Base-by-base conservation (phyloP, 2,888 invertebrate species). In the Apamea epomidion region DNA sequence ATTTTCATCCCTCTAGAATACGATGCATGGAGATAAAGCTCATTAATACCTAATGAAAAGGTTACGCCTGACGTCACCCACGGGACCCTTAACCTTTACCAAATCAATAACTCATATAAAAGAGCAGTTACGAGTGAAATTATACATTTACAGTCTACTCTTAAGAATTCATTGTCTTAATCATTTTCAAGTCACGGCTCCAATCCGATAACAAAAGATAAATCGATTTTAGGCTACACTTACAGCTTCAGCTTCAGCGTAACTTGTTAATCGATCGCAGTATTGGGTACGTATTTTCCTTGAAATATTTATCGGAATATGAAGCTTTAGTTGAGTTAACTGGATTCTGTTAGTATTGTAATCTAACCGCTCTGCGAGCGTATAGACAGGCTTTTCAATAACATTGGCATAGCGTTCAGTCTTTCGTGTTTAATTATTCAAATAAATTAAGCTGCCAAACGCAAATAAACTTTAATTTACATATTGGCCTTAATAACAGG, bases 1-100 rank as follows among this genome's bases (percentile, higher is more conserved):
- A 70, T 77, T 67, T 51, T 68, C 75, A 78, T 51, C 58, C 21
- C 54, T 62, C 51, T 37, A 45, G 29, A 48, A 68, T 8, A 45
- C 21, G 3, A 68, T 51, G 51, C 67, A 76, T 42, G 16, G 10
- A 82, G 32, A 51, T 5, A 14, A 58, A 18, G n/a, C 37, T 45
- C 37, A 82, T 65, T 29, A 14, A 75, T 69, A 83, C 65, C 70
- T 77, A 78, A 86, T 82, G 77, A 88, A 89, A 87, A 92, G 91
- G 89, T 91, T 88, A 90, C 82, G 72, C 14, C 75, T 89, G 90
- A 91, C 91, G 91, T 92, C 92, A 92, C 68, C 80, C 75, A 89
- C 74, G 79, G 64, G 79, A 84, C 88, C 87, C 85, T 89, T 91
- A 90, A 90, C 89, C 90, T 91, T 90, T 89, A 82, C 42, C 67